phyloP scores from a whole-genome alignment of 2,888 invertebrate species.

The Lithophane semibrunnea region DNA sequence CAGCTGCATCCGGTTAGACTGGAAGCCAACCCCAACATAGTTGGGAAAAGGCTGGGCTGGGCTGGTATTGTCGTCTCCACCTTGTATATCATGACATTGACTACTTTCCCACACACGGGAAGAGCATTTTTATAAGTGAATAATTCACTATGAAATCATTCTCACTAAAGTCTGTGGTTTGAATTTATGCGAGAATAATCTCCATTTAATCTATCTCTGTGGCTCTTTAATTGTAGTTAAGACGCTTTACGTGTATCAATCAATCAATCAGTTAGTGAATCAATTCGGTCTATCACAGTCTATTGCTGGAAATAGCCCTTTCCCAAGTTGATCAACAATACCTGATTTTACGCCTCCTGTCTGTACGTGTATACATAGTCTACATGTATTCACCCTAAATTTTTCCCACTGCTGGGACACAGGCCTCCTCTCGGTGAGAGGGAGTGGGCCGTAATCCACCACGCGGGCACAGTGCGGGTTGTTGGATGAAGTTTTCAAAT shows the following conservation, averaged over 20 bases:
- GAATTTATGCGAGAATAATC: neutral
- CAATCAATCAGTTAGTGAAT: neutral
- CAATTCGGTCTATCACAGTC: neutral
- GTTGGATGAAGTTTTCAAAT: neutral
- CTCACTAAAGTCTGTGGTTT: neutral
- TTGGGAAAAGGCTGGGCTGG: too few species aligned
- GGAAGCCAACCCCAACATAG: too few species aligned
- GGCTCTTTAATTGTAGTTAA: neutral
- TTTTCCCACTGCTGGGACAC: too few species aligned
- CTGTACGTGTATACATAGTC: neutral
- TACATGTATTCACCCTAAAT: too few species aligned
- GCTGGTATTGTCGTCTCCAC: too few species aligned
- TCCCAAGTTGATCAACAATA: neutral
- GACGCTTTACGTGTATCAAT: slow-evolving; percentile 3
- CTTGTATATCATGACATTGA: too few species aligned
- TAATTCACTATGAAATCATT: too few species aligned
- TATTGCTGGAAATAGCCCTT: neutral
- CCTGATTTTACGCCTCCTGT: neutral
- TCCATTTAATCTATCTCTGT: neutral
- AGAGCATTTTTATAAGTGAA: too few species aligned
- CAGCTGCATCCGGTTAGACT: too few species aligned
- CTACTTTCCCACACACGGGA: too few species aligned
- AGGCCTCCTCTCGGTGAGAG: neutral
- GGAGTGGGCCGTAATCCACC: neutral
- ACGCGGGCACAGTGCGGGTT: neutral